These are phyloP conservation scores for Agonopterix subpropinquella DNA, from an alignment of 2,888 invertebrate species.

Conservation along the genomic window DNA sequence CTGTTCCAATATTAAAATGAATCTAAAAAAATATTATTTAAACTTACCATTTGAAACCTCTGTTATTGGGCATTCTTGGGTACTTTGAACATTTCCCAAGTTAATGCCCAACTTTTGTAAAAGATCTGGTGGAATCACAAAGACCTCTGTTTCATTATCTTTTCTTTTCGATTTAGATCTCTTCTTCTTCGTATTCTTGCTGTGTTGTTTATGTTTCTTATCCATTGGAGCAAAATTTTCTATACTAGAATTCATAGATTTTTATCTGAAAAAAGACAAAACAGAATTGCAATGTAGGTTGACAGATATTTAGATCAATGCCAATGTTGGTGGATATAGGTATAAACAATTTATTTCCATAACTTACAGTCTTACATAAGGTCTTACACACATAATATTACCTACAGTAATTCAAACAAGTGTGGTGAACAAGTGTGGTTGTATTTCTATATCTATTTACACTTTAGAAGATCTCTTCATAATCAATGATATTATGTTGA, in stretches of 20 bases:
- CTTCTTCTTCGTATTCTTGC: constrained; percentile 20
- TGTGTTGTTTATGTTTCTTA: neutral
- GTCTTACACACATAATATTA: too few relatives aligned
- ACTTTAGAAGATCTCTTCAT: too few relatives aligned
- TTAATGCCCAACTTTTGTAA: constrained; percentile 62
- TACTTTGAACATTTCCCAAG: constrained; percentile 29
- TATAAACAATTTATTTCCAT: neutral
- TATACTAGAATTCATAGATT: neutral
- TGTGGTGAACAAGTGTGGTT: neutral
- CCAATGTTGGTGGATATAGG: neutral
- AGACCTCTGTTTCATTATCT: constrained; percentile 32
- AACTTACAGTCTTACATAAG: neutral
- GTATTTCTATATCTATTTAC: too few relatives aligned
- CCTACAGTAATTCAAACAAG: neutral
- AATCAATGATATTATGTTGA: too few relatives aligned
- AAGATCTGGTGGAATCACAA: constrained; percentile 60
- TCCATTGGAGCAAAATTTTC: neutral
- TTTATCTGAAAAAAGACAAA: neutral
- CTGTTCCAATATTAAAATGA: too few relatives aligned
- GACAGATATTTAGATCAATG: neutral
- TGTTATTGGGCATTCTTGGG: constrained; percentile 10
- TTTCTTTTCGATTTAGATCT: constrained; percentile 2
- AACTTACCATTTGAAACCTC: constrained; percentile 1
- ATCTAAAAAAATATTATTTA: too few relatives aligned
- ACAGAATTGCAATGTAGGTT: too few relatives aligned